Evolutionary conservation across 2,888 invertebrate genomes (phyloP).

Genomic region (Drosophila phalerata): DNA sequence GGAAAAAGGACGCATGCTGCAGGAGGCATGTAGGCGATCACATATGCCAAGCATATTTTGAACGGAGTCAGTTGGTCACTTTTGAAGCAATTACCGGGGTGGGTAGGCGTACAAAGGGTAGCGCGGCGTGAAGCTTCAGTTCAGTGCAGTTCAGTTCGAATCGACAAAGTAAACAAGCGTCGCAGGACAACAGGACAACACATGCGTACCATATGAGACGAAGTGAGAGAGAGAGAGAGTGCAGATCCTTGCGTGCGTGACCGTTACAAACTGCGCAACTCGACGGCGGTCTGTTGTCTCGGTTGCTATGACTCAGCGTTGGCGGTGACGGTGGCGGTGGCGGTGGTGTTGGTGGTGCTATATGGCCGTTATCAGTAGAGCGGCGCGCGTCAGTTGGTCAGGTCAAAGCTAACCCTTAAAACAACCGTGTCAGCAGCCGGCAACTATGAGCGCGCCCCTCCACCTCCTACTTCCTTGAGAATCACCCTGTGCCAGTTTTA

Average conservation of each 20-base stretch:
- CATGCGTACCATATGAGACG: slow-evolving; percentile 63
- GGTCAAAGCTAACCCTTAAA: slow-evolving; percentile 70
- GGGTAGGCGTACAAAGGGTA: slow-evolving; percentile 52
- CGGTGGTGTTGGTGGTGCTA: slow-evolving; percentile 48
- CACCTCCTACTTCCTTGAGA: slow-evolving; percentile 15
- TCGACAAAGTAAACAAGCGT: slow-evolving; percentile 50
- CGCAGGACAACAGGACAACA: slow-evolving; percentile 50
- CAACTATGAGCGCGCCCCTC: slow-evolving; percentile 22
- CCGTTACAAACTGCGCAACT: slow-evolving; percentile 62
- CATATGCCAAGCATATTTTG: slow-evolving; percentile 65
- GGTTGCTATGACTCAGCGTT: slow-evolving; percentile 51
- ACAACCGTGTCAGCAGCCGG: slow-evolving; percentile 49
- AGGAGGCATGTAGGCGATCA: slow-evolving; percentile 24
- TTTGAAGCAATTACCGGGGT: slow-evolving; percentile 50
- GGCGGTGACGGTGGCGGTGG: neutral
- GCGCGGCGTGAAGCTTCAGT: slow-evolving; percentile 67
- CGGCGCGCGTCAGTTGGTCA: slow-evolving; percentile 71
- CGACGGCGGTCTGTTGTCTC: slow-evolving; percentile 1
- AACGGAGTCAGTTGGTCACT: slow-evolving; percentile 66
- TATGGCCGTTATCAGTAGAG: slow-evolving; percentile 50
- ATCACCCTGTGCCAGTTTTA: slow-evolving; percentile 72
- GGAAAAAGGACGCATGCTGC: slow-evolving; percentile 1
- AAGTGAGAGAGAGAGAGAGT: slow-evolving; percentile 4
- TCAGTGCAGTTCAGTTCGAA: slow-evolving; percentile 30
- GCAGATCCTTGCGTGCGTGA: slow-evolving; percentile 70